phyloP scores from a whole-genome alignment of 2,888 invertebrate species.

The Gymnosoma rotundatum region DNA sequence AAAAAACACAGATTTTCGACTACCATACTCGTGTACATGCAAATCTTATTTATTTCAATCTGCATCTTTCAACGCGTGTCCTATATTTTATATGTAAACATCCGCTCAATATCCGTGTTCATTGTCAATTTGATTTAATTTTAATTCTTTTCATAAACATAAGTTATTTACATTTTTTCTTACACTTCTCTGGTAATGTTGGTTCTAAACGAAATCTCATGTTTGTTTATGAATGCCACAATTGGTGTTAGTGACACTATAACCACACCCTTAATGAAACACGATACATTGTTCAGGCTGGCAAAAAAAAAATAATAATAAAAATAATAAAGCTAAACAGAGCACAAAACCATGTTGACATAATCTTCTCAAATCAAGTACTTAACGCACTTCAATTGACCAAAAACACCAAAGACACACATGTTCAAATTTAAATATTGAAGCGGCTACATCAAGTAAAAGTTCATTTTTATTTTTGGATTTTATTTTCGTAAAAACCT shows the following conservation, averaged over 20 bases:
- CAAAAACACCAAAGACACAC: constrained; percentile 47
- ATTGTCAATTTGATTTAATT: constrained; percentile 66
- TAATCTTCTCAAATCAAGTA: constrained; percentile 66
- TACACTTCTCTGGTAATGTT: constrained; percentile 23
- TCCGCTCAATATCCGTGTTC: constrained; percentile 65
- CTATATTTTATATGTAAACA: constrained; percentile 69
- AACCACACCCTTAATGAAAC: constrained; percentile 63
- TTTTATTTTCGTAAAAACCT: constrained; percentile 15
- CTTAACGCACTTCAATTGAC: constrained; percentile 68
- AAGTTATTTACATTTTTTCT: neutral
- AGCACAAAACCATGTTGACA: constrained; percentile 64
- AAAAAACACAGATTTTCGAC: neutral
- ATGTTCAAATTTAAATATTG: constrained; percentile 51
- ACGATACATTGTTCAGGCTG: constrained; percentile 55
- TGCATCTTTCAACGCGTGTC: constrained; percentile 66
- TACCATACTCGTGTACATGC: neutral
- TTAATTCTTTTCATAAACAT: constrained; percentile 30
- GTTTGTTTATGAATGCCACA: constrained; percentile 57
- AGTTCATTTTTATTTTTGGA: constrained; percentile 2
- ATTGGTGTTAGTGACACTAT: constrained; percentile 65
- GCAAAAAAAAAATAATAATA: neutral
- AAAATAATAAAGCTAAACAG: constrained; percentile 23
- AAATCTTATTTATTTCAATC: constrained; percentile 46
- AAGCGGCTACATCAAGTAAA: constrained; percentile 60
- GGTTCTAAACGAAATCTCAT: constrained; percentile 49